Evolutionary conservation across 1,140 invertebrate species (phyloP).

Genomic region (Arctopsyche grandis): DNA sequence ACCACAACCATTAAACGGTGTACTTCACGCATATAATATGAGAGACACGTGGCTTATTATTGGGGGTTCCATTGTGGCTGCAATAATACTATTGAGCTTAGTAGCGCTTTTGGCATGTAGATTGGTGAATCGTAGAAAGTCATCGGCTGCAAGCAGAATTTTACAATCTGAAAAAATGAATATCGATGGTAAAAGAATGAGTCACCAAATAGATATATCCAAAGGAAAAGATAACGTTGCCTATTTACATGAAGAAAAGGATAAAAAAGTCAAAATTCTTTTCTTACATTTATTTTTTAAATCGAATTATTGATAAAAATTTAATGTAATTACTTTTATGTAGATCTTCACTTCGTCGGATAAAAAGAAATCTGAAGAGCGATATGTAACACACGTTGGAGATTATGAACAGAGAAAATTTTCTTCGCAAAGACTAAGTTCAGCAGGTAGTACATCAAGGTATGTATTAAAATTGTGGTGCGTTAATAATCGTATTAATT

Average conservation of each 20-base stretch:
- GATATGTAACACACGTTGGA: constrained; percentile 41
- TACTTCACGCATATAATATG: constrained; percentile 65
- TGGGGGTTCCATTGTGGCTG: constrained; percentile 69
- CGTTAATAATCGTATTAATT: not conserved
- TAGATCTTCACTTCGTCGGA: constrained; percentile 57
- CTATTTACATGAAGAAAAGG: constrained; percentile 44
- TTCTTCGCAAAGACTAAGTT: constrained; percentile 47
- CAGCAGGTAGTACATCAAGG: constrained; percentile 62
- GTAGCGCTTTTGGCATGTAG: constrained; percentile 70
- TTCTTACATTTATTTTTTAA: not conserved
- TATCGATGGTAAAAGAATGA: constrained; percentile 51
- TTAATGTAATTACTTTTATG: not conserved
- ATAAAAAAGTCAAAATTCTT: constrained; percentile 43
- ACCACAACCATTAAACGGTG: constrained; percentile 70
- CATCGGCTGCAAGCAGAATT: constrained; percentile 34
- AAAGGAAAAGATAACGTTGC: constrained; percentile 48
- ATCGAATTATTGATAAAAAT: not conserved
- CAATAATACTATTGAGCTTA: constrained; percentile 72
- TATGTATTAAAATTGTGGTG: constrained; percentile 46
- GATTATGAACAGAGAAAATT: constrained; percentile 39
- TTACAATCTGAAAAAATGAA: constrained; percentile 11
- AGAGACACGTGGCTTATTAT: constrained; percentile 73
- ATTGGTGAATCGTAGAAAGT: constrained; percentile 66
- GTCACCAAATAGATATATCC: constrained; percentile 45
- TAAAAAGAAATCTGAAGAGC: constrained; percentile 54